Conservation (phyloP, 2,113 vertebrate genomes). For the Macaca mulatta region DNA sequence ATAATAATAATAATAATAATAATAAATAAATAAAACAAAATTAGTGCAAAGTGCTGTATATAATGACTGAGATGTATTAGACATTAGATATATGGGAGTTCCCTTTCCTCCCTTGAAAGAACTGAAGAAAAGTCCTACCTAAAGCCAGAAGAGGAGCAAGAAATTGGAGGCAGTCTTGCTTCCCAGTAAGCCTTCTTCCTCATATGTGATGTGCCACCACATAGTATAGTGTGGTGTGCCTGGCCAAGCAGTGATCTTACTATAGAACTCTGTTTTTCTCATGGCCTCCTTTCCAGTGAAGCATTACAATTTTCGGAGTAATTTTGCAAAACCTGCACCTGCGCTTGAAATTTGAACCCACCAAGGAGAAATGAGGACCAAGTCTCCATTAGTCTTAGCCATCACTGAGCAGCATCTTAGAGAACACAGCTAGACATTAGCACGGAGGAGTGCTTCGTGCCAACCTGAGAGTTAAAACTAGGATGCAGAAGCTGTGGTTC, state of each 20-base stretch:
- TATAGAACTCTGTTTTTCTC: neutral
- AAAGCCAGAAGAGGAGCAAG: neutral
- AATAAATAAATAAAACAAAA: neutral
- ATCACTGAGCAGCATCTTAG: neutral
- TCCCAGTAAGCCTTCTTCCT: neutral
- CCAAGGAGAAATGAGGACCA: constrained; percentile 13
- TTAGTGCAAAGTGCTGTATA: neutral
- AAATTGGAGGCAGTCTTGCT: neutral
- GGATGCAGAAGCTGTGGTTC: neutral
- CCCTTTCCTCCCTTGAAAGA: neutral
- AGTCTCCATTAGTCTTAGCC: neutral
- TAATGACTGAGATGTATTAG: neutral
- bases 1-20: too few relatives aligned
- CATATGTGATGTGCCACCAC: too few relatives aligned
- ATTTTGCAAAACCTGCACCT: neutral
- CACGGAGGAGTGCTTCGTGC: neutral
- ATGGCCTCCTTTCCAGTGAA: neutral
- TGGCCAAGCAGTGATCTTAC: neutral
- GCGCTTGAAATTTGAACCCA: neutral
- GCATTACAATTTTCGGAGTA: neutral
- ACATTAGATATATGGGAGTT: neutral
- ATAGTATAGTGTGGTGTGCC: neutral
- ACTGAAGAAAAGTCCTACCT: neutral
- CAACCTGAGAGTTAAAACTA: constrained; percentile 28
- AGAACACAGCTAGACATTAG: neutral